Conservation (phyloP, 2,113 vertebrate genomes). For the Siniperca knerii region DNA sequence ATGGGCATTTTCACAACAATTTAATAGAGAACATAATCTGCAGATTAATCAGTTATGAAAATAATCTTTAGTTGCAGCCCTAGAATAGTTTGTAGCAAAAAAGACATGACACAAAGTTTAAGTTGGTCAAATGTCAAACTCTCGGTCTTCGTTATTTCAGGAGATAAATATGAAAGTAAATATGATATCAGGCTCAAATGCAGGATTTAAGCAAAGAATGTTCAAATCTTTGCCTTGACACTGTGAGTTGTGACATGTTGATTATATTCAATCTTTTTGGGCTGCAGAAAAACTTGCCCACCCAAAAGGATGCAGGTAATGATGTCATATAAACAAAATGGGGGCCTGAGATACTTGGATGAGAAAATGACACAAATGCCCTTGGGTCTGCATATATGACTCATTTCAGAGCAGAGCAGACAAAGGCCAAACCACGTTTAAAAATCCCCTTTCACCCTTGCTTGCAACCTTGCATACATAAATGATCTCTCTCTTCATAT, state of each 20-base stretch:
- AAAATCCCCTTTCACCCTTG: slow-evolving; percentile 28
- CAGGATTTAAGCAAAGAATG: not conserved
- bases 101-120: not conserved
- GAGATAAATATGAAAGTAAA: not conserved
- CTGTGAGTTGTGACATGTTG: not conserved
- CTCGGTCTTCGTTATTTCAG: not conserved
- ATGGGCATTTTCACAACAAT: not conserved
- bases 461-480: not conserved
- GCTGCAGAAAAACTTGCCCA: not conserved
- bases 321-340: slow-evolving; percentile 63
- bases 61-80: not conserved
- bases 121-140: not conserved
- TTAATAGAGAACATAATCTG: too few species aligned
- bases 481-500: slow-evolving; percentile 15
- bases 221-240: not conserved
- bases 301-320: slow-evolving; percentile 12
- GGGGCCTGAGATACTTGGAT: slow-evolving; percentile 22
- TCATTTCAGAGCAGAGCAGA: slow-evolving; percentile 33
- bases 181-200: not conserved
- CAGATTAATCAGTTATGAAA: not conserved
- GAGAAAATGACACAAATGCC: slow-evolving; percentile 27
- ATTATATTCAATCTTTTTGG: not conserved
- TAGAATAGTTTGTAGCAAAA: not conserved
- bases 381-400: slow-evolving; percentile 39
- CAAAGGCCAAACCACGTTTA: slow-evolving; percentile 27